These are phyloP conservation scores for Neotragus pygmaeus DNA, from an alignment of 2,113 vertebrate species.

Conservation along the genomic window DNA sequence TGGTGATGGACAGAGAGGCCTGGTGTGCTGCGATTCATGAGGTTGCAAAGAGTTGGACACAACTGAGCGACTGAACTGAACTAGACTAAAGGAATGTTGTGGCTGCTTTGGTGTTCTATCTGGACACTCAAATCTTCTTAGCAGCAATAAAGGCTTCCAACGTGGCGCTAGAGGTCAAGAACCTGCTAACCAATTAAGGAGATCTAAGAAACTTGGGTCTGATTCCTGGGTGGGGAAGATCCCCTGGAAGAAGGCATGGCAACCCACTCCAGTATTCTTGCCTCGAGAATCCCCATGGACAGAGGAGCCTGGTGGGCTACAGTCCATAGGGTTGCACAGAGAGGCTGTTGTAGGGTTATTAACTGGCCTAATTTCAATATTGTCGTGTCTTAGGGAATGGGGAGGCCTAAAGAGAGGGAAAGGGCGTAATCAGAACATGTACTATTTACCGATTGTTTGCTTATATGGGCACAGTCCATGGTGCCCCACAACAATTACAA, in stretches of 20 bases:
- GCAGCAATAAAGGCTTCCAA: not conserved
- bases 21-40: too few species aligned
- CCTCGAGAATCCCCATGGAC: not conserved
- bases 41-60: rapidly evolving
- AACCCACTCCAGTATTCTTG: not conserved
- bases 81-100: not conserved
- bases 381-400: not conserved
- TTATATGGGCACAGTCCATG: not conserved
- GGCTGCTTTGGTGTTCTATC: not conserved
- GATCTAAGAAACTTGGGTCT: not conserved
- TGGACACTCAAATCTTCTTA: not conserved
- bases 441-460: not conserved
- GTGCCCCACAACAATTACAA: not conserved
- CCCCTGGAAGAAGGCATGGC: not conserved
- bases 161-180: not conserved
- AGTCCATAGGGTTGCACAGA: not conserved
- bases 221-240: not conserved
- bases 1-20: too few species aligned
- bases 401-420: not conserved
- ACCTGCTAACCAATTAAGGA: not conserved
- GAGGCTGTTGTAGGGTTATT: not conserved
- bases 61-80: too few species aligned
- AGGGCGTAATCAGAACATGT: not conserved
- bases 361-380: not conserved
- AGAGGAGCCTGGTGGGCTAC: not conserved